Base-by-base conservation (phyloP, 2,797 vertebrate species). In the Fratercula arctica region DNA sequence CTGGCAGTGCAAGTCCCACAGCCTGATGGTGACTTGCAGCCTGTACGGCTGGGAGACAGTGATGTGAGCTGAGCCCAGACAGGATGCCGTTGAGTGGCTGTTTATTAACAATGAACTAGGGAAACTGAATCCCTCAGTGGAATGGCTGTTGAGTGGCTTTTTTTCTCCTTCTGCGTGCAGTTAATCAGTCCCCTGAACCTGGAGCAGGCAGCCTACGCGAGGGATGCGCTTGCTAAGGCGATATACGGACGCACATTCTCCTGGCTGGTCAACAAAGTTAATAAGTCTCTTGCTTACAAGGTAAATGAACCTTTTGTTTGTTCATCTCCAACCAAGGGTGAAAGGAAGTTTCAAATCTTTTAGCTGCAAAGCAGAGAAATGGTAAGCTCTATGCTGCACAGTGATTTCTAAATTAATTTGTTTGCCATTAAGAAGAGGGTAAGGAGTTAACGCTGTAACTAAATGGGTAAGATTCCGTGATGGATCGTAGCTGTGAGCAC, bases 211-310 rank as follows among this genome's bases (percentile, higher is more conserved):
- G 98, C 99, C 1, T 99, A 99, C 0, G 99, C 99, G 1, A 97
- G 99, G 18, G 99, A 99, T 0, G 99, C 99, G 9, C 97, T 99
- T 2, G 98, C 99, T 26, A 99, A 99, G 95, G 99, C 99, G 0
- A 96, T 99, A 26, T 99, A 99, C 1, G 99, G 99, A 50, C 99
- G 99, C 76, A 99, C 99, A 35, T 99, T 99, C 96, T 98, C 99
- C 91, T 99, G 99, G 99, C 98, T 99, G 75, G 99, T 99, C 25
- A 99, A 98, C 95, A 99, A 99, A 97, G 99, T 99, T 97, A 99
- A 99, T 89, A 92, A 97, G 61, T 99, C 99, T 2, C 98, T 99
- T 96, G 97, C 98, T 35, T 99, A 99, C 97, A 98, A 97, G 99
- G 99, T 99, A 98, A 87, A 85, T 7, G 16, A n/a, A 11, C 61